These are phyloP conservation scores for Hipparchia semele DNA, from an alignment of 2,888 invertebrate genomes.

Conservation along the genomic window DNA sequence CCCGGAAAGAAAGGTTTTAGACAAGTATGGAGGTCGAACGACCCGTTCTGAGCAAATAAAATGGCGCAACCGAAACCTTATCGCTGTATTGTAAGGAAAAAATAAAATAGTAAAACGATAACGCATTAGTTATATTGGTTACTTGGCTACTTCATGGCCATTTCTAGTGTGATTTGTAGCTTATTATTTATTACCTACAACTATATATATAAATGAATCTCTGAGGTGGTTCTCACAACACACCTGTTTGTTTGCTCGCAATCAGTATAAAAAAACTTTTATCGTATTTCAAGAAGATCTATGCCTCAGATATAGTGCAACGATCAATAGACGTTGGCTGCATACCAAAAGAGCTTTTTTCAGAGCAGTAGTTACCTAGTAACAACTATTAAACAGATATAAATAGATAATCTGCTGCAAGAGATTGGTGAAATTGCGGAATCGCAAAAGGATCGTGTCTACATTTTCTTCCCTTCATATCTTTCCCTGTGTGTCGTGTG, in stretches of 20 bases:
- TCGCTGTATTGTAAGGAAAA: constrained; percentile 10
- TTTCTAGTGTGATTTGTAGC: not conserved
- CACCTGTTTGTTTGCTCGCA: no score
- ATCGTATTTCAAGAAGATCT: constrained; percentile 1
- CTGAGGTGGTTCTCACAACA: no score
- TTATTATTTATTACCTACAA: not conserved
- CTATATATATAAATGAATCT: no score
- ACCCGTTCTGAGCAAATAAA: not conserved
- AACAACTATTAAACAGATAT: constrained; percentile 9
- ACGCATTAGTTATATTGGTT: constrained; percentile 2
- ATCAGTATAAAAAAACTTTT: not conserved
- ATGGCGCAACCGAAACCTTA: constrained; percentile 8
- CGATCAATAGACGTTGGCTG: constrained; percentile 2
- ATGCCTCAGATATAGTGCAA: constrained; percentile 1
- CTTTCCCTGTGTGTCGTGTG: no score
- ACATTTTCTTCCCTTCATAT: no score
- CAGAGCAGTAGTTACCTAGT: not conserved
- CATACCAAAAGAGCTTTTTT: constrained; percentile 14
- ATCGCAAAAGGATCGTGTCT: no score
- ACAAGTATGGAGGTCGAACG: constrained; percentile 23
- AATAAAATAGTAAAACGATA: constrained; percentile 5
- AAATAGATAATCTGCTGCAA: not conserved
- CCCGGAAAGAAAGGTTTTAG: constrained; percentile 27
- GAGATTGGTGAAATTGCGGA: no score
- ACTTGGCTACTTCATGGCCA: not conserved